Base-by-base conservation (phyloP, 2,888 invertebrate genomes). In the Linyphia triangularis region DNA sequence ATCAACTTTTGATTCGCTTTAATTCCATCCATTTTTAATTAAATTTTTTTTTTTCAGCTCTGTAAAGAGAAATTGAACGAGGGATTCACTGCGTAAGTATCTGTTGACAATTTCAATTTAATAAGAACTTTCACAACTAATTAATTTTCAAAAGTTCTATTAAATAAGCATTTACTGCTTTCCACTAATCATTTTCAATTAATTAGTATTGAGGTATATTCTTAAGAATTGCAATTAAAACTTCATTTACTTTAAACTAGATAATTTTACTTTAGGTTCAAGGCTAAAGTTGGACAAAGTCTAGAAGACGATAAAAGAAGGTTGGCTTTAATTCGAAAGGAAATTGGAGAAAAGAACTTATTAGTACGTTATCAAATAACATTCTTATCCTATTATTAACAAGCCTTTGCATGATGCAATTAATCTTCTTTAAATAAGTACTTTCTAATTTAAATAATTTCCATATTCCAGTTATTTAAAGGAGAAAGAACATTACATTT, bases 231-330 rank as follows among this genome's bases (percentile, higher is more conserved):
- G 5, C 33, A 28, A 16, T 30, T 63, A 22, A 26, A 10, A 2
- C 10, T 3, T 7, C 33, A 16, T 67, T 28, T 26, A 2, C 6
- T 37, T 37, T 19, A 37, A 10, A 69, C 26, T 72, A 24, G 16
- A n/a, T 28, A n/a, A 26, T 4, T 28, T 0, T 28, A 28, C 43
- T 77, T 40, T 83, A 93, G 93, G 75, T 98, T 98, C 92, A 98
- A 98, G 93, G 94, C 96, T 13, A 98, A 98, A 94, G 97, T 98
- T n/a, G 98, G 98, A 0, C 94, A 94, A 89, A 95, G 95, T 92
- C 92, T 97, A 22, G 94, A 96, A 89, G 96, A 96, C 90, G 98
- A 98, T 92, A 94, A 95, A 63, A 94, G 95, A 90, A 93, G 98
- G 88, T 95, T 96, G 91, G 93, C 94, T 90, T 93, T 96, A 9